Conservation (phyloP, 1,140 invertebrate species). For the Papilio helenus region DNA sequence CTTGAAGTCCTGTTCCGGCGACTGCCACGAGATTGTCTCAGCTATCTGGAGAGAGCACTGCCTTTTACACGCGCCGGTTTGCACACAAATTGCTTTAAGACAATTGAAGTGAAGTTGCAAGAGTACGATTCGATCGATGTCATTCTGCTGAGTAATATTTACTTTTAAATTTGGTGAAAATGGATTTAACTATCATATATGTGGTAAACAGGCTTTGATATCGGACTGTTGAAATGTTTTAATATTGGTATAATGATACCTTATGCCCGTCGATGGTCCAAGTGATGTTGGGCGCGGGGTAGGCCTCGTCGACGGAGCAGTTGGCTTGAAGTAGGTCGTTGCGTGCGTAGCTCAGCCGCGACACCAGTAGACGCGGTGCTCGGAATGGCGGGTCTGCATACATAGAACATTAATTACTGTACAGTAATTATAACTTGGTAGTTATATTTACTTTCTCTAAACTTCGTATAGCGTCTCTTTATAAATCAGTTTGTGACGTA, state of each 20-base stretch:
- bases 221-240: background rate
- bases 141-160: no score
- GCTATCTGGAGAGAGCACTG: conserved; percentile 59
- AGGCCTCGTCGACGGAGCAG: conserved; percentile 87
- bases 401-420: background rate
- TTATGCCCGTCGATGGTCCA: conserved; percentile 88
- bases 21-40: conserved; percentile 62
- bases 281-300: conserved; percentile 87
- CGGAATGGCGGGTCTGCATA: conserved; percentile 56
- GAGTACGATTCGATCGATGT: no score
- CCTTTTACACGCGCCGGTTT: background rate
- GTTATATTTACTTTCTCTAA: background rate
- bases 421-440: no score
- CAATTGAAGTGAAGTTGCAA: background rate
- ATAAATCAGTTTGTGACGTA: conserved; percentile 73
- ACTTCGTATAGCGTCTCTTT: background rate
- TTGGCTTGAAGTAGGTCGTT: conserved; percentile 87
- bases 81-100: background rate
- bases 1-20: conserved; percentile 68
- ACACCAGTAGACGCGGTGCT: conserved; percentile 70
- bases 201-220: no score
- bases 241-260: conserved; percentile 70
- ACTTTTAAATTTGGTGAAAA: no score
- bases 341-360: conserved; percentile 85
- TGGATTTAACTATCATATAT: no score